Conservation (phyloP, 2,113 vertebrate species). For the Hippocampus zosterae region DNA sequence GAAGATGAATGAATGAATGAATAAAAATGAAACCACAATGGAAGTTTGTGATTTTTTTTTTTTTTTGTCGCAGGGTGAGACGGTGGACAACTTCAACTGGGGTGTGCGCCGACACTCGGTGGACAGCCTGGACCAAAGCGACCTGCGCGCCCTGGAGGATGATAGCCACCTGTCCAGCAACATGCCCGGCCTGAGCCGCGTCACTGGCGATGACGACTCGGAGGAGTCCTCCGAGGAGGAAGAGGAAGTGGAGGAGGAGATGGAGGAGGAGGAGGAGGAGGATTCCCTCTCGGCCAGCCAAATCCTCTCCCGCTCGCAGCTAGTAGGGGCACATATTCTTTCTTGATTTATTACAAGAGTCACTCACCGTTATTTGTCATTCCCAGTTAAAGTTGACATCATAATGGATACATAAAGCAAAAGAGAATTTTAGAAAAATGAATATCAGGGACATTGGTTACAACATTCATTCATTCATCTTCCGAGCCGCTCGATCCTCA, state of each 20-base stretch:
- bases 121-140: constrained; percentile 89
- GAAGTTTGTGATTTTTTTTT: no score
- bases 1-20: no score
- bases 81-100: constrained; percentile 97
- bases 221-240: constrained; percentile 93
- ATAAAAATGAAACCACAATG: no score
- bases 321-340: constrained; percentile 73
- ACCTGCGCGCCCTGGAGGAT: constrained; percentile 85
- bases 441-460: no score
- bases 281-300: constrained; percentile 87
- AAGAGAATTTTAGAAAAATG: no score
- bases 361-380: neutral
- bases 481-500: no score
- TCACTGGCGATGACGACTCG: constrained; percentile 82
- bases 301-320: constrained; percentile 80
- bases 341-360: neutral
- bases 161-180: constrained; percentile 83
- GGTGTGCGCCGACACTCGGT: constrained; percentile 89
- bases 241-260: no score
- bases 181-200: constrained; percentile 81
- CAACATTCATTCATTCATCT: no score
- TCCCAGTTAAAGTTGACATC: no score
- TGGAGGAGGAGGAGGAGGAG: constrained; percentile 73
- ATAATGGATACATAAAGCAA: no score
- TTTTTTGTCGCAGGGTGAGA: constrained; percentile 83